Percentiles rank a stretch among this genome's conserved stretches.
phyloP scores from a whole-genome alignment of 2,797 vertebrate species.

The Mycteria americana region DNA sequence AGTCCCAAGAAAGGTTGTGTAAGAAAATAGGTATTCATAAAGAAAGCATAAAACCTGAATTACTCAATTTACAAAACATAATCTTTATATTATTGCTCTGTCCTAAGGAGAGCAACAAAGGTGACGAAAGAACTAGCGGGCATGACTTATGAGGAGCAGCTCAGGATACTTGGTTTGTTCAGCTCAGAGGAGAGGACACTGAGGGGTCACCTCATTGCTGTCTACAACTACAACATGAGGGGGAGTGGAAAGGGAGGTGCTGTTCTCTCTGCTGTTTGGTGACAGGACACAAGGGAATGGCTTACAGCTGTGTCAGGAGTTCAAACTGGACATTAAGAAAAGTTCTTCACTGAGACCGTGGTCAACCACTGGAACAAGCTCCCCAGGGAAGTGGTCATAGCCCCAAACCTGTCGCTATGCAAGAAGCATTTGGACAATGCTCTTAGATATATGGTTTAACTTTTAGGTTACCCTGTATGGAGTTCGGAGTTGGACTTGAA shows the following conservation, averaged over 20 bases:
- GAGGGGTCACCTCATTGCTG: neutral
- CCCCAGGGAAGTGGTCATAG: neutral
- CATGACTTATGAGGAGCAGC: neutral
- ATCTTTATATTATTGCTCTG: neutral
- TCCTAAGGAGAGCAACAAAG: neutral
- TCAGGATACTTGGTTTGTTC: neutral
- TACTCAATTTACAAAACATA: neutral
- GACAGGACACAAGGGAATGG: neutral
- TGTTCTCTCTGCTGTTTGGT: neutral
- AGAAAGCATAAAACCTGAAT: neutral
- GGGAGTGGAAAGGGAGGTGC: accelerated
- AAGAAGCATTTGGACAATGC: neutral
- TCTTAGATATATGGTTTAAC: neutral
- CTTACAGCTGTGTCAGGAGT: neutral
- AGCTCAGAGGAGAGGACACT: neutral
- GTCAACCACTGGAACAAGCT: neutral
- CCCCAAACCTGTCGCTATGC: neutral
- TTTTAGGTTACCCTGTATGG: neutral
- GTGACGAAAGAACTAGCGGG: neutral
- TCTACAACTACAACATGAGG: neutral
- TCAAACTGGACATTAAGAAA: neutral
- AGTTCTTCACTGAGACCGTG: neutral
- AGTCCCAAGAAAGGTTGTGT: neutral
- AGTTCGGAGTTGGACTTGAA: neutral
- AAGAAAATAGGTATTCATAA: neutral